Base-by-base conservation (phyloP, 2,888 invertebrate species). In the Scaptomyza caliginosa region DNA sequence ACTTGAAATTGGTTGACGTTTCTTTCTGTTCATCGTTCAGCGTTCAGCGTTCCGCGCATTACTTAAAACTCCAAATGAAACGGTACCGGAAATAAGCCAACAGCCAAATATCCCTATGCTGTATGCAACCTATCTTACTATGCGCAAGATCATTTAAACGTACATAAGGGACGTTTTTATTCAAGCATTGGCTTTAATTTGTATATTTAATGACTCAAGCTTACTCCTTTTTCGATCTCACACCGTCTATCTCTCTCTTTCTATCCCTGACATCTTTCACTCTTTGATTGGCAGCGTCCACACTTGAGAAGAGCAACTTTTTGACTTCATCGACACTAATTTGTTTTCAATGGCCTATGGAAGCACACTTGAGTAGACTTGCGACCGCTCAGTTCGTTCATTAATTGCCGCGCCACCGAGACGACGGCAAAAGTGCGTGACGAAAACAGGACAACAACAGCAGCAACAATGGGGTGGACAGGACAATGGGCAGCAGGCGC, bases 261-360 rank as follows among this genome's bases (percentile, higher is more conserved):
- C 26, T 36, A 0, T 0, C 8, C 26, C 8, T 26, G 8, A 3
- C 3, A 1, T 28, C 5, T 11, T 26, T 43, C 24, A 4, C 17
- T 11, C 26, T 17, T n/a, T 43, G n/a, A 43, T 13, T 23, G 43
- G 45, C 40, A 52, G 26, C 28, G 26, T 62, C 0, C 46, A 42
- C 46, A 42, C 16, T 55, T 36, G 42, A 32, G 32, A 30, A 24
- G 39, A 26, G 17, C 39, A 63, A 50, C 64, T 54, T 34, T 43
- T 43, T 30, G 51, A 68, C 68, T 73, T 55, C 66, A 79, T 82
- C 67, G 85, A 85, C 81, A 75, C 79, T 85, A 82, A 82, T 82
- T 82, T 82, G 79, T 62, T 75, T 69, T 66, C 83, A 77, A 82
- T 72, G 74, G 66, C 52, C 21, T 19, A 28, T 55, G 52, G 51